These are phyloP conservation scores for Protobothrops flavoviridis DNA, from an alignment of 2,113 vertebrate genomes.

Conservation along the genomic window DNA sequence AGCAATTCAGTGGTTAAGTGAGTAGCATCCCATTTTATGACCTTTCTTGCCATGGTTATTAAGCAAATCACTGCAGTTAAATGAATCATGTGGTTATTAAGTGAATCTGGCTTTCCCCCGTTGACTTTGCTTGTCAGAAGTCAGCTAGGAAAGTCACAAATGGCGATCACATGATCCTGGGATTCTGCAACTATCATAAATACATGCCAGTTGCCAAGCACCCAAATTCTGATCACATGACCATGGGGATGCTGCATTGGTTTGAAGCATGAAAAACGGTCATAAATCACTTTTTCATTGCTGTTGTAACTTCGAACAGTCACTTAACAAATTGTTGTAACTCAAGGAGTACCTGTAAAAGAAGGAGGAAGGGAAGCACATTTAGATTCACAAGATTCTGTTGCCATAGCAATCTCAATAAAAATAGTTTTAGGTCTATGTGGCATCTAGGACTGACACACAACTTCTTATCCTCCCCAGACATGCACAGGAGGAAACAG, in stretches of 20 bases:
- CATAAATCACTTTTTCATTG: not conserved
- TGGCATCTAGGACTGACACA: not conserved
- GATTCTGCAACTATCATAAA: not conserved
- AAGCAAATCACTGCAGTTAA: not conserved
- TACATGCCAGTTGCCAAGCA: not conserved
- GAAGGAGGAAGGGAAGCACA: not conserved
- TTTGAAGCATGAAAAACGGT: not conserved
- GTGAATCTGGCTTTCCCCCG: not conserved
- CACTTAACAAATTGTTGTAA: not conserved
- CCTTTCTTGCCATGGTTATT: not conserved
- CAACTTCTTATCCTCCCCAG: not conserved
- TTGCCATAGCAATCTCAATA: not conserved
- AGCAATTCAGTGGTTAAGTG: not conserved
- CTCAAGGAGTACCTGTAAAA: not conserved
- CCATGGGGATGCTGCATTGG: not conserved
- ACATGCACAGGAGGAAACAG: not conserved
- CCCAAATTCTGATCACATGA: not conserved
- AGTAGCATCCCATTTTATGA: not conserved
- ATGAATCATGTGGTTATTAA: not conserved
- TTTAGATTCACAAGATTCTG: not conserved
- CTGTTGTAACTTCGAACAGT: not conserved
- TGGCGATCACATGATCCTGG: not conserved
- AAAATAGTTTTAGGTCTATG: not conserved
- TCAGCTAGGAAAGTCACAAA: not conserved
- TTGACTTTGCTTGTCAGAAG: not conserved